Evolutionary conservation across 2,113 vertebrate species (phyloP).

Genomic region (Nerophis lumbriciformis): DNA sequence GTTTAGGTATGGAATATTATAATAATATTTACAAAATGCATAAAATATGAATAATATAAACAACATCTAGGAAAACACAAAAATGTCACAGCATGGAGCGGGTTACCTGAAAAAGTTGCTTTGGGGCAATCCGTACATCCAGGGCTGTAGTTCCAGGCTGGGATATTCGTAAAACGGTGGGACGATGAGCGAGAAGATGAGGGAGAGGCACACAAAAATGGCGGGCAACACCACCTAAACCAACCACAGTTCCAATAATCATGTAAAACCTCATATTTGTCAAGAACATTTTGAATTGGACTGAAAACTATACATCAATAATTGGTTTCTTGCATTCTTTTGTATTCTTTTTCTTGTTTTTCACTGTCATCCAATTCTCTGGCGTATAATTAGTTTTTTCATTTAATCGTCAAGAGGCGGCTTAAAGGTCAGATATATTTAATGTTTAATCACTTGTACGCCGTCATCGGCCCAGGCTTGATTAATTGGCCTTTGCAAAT

Average conservation of each 20-base stretch:
- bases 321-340: constrained; percentile 32
- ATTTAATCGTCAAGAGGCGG: constrained; percentile 22
- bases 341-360: constrained; percentile 1
- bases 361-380: constrained; percentile 10
- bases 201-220: constrained; percentile 89
- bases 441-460: constrained; percentile 58
- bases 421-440: constrained; percentile 39
- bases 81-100: background rate
- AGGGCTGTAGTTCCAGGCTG: constrained; percentile 89
- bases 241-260: background rate
- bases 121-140: constrained; percentile 89
- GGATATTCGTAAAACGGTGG: constrained; percentile 93
- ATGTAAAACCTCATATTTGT: background rate
- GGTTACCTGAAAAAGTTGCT: constrained; percentile 90
- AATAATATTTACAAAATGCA: too few relatives aligned
- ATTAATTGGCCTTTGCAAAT: constrained; percentile 60
- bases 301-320: constrained; percentile 46
- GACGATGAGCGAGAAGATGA: constrained; percentile 92
- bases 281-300: constrained; percentile 1
- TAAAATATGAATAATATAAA: background rate
- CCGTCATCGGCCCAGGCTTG: constrained; percentile 39
- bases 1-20: too few relatives aligned
- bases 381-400: constrained; percentile 47
- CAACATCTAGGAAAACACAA: background rate
- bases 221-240: constrained; percentile 87